Evolutionary conservation across 1,140 invertebrate species (phyloP).

Genomic region (Spodoptera frugiperda): DNA sequence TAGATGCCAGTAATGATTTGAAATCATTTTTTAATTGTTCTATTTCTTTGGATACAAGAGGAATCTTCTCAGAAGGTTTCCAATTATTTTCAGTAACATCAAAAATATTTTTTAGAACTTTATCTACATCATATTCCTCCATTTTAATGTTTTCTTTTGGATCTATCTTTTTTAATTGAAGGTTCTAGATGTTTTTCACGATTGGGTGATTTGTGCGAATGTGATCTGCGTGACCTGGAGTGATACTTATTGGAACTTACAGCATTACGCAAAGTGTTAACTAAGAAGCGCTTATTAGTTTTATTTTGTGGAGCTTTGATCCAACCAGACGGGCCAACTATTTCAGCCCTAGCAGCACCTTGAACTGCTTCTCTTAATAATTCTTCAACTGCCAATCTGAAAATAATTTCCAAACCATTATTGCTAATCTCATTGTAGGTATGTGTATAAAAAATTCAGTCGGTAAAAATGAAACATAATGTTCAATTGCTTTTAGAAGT

Average conservation of each 20-base stretch:
- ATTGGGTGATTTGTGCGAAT: slow-evolving; percentile 66
- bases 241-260: slow-evolving; percentile 81
- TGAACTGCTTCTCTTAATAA: slow-evolving; percentile 88
- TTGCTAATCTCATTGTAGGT: neutral
- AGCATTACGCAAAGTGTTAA: slow-evolving; percentile 81
- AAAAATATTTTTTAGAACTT: slow-evolving; percentile 68
- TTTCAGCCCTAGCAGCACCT: slow-evolving; percentile 87
- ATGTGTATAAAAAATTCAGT: neutral
- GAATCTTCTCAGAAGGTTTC: slow-evolving; percentile 84
- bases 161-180: slow-evolving; percentile 78
- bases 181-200: slow-evolving; percentile 68
- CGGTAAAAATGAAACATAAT: slow-evolving; percentile 13
- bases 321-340: slow-evolving; percentile 88
- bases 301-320: slow-evolving; percentile 86
- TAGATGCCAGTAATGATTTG: slow-evolving; percentile 84
- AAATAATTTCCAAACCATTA: slow-evolving; percentile 40
- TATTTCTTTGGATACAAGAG: slow-evolving; percentile 86
- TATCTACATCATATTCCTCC: slow-evolving; percentile 71
- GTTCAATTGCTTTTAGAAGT: neutral
- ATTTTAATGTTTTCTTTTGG: slow-evolving; percentile 80
- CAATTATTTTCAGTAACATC: slow-evolving; percentile 64
- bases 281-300: slow-evolving; percentile 88
- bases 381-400: slow-evolving; percentile 87
- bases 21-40: slow-evolving; percentile 86
- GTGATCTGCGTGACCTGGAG: slow-evolving; percentile 55